Percentiles rank a stretch among this genome's conserved stretches.
phyloP scores from a whole-genome alignment of 2,888 invertebrate species.

The Amphipoea oculea region DNA sequence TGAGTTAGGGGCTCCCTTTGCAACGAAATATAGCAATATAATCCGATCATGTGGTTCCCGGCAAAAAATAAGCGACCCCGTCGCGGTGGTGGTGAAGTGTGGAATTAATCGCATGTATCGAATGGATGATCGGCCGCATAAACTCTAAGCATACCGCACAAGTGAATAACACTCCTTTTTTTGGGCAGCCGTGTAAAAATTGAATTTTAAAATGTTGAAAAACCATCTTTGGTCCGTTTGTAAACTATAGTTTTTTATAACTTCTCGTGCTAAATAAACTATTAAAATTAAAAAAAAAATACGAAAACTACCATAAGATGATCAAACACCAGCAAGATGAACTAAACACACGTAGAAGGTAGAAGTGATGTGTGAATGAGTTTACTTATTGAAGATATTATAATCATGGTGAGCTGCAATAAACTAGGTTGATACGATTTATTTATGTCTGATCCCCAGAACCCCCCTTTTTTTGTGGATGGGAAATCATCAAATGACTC shows the following conservation, averaged over 20 bases:
- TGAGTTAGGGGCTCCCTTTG: slow-evolving; percentile 54
- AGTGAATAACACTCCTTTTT: neutral
- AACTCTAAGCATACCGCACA: slow-evolving; percentile 5
- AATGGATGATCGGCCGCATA: slow-evolving; percentile 26
- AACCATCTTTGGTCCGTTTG: neutral
- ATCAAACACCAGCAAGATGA: neutral
- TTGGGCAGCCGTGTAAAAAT: neutral
- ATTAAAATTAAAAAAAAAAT: no score
- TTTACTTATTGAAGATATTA: neutral
- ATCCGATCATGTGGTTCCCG: slow-evolving; percentile 53
- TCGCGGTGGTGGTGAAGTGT: slow-evolving; percentile 26
- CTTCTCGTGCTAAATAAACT: no score
- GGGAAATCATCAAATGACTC: no score
- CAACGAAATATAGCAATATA: slow-evolving; percentile 55
- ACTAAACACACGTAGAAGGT: neutral
- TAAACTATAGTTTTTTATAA: neutral
- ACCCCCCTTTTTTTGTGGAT: no score
- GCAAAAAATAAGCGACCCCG: slow-evolving; percentile 47
- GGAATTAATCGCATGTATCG: slow-evolving; percentile 36
- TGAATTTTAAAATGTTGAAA: neutral
- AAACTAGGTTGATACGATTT: neutral
- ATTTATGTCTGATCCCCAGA: no score
- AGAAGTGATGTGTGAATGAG: neutral
- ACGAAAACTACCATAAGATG: no score
- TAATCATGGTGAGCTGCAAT: neutral